phyloP scores from a whole-genome alignment of 2,113 vertebrate genomes.

The Thomomys bottae region DNA sequence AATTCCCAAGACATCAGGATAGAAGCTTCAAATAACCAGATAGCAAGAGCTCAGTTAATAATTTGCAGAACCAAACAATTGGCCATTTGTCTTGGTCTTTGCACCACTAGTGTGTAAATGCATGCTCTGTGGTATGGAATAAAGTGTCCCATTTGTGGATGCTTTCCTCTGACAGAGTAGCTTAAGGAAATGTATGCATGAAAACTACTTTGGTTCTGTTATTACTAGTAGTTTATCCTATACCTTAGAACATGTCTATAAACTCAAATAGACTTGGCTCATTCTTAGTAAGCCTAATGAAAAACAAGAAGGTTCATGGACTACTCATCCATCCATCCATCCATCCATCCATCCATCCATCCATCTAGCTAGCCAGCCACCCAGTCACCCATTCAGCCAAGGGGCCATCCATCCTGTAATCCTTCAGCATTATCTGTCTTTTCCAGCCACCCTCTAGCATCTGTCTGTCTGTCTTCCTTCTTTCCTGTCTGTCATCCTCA shows the following conservation, averaged over 20 bases:
- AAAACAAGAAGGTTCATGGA: neutral
- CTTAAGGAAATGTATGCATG: neutral
- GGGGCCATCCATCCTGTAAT: too few species aligned
- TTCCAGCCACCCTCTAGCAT: too few species aligned
- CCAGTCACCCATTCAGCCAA: too few species aligned
- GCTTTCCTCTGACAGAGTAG: neutral
- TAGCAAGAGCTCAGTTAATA: neutral
- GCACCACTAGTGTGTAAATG: neutral
- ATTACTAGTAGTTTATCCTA: neutral
- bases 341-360: too few species aligned
- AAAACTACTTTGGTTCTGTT: slow-evolving; percentile 26
- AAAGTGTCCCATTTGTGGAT: neutral
- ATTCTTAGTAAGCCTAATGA: neutral
- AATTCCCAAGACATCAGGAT: neutral
- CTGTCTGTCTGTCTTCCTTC: neutral
- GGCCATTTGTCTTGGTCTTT: neutral
- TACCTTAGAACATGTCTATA: neutral
- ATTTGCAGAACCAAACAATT: neutral
- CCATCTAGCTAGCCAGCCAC: too few species aligned
- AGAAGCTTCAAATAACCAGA: neutral
- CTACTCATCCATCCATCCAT: neutral
- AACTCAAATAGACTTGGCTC: neutral
- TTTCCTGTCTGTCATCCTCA: neutral
- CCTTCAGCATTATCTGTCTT: too few species aligned
- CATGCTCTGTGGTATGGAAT: neutral